Evolutionary conservation across 2,113 vertebrate species (phyloP).

Genomic region (Eudyptes chrysolophus): DNA sequence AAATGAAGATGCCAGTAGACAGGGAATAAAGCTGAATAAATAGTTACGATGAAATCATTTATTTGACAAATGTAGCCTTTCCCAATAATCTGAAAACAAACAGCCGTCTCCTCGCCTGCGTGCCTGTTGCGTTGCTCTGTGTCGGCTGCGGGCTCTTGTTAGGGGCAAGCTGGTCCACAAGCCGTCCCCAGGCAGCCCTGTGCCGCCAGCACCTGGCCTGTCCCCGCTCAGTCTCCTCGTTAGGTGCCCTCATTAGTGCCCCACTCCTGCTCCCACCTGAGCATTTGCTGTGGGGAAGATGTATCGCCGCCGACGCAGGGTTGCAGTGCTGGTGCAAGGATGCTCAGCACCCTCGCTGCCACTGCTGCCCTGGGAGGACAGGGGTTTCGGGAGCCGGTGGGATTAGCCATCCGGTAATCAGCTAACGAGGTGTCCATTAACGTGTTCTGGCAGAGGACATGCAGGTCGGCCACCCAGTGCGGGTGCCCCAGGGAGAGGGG

Average conservation of each 20-base stretch:
- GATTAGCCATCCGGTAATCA: background rate
- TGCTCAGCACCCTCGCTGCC: background rate
- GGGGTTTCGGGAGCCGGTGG: background rate
- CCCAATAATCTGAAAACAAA: background rate
- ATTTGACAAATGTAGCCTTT: background rate
- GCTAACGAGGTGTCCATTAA: background rate
- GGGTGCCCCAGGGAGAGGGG: background rate
- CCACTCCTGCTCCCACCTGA: background rate
- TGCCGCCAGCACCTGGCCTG: accelerated
- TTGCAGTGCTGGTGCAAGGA: background rate
- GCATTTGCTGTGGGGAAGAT: background rate
- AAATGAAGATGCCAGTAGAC: background rate
- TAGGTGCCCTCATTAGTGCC: background rate
- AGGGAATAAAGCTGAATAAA: background rate
- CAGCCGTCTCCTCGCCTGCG: background rate
- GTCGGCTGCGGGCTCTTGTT: background rate
- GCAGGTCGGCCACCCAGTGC: background rate
- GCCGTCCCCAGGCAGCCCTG: background rate
- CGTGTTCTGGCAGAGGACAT: background rate
- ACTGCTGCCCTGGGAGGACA: background rate
- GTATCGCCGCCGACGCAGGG: background rate
- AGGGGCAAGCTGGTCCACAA: accelerated
- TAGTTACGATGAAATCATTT: background rate
- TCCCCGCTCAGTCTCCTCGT: background rate
- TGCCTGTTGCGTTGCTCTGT: accelerated